Conservation (phyloP, 2,113 vertebrate genomes). For the Platysternon megacephalum region DNA sequence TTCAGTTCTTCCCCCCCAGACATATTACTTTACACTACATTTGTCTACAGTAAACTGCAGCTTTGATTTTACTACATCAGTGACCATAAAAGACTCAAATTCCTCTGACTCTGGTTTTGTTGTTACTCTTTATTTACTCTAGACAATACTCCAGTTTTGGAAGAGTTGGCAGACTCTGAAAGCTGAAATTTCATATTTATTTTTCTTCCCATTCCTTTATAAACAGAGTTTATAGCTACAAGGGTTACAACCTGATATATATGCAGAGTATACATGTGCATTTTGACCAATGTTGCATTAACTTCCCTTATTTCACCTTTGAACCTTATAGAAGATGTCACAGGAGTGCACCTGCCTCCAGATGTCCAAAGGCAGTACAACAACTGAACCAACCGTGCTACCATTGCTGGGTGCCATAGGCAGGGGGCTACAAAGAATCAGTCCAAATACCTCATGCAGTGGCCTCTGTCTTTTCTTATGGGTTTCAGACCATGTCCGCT, state of each 20-base stretch:
- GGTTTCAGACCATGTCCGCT: background rate
- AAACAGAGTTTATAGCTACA: background rate
- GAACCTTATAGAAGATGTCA: background rate
- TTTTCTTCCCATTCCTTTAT: background rate
- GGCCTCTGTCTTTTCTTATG: background rate
- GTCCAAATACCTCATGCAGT: background rate
- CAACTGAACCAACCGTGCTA: background rate
- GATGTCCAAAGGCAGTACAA: background rate
- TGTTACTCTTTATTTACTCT: slow-evolving; percentile 36
- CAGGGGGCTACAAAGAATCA: background rate
- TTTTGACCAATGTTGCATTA: background rate
- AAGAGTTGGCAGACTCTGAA: background rate
- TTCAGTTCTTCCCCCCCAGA: slow-evolving; percentile 20
- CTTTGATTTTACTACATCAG: slow-evolving; percentile 53
- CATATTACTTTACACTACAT: slow-evolving; percentile 32
- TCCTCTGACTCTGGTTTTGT: slow-evolving; percentile 24
- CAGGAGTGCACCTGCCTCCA: background rate
- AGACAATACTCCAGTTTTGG: background rate
- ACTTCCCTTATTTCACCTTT: background rate
- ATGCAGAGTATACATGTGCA: no score
- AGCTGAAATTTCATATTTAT: background rate
- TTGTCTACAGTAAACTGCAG: slow-evolving; percentile 37
- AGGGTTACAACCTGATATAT: background rate
- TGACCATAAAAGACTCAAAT: slow-evolving; percentile 23
- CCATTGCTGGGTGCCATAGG: no score